Evolutionary conservation across 2,797 vertebrate species (phyloP).

Genomic region (Hydrolagus colliei): DNA sequence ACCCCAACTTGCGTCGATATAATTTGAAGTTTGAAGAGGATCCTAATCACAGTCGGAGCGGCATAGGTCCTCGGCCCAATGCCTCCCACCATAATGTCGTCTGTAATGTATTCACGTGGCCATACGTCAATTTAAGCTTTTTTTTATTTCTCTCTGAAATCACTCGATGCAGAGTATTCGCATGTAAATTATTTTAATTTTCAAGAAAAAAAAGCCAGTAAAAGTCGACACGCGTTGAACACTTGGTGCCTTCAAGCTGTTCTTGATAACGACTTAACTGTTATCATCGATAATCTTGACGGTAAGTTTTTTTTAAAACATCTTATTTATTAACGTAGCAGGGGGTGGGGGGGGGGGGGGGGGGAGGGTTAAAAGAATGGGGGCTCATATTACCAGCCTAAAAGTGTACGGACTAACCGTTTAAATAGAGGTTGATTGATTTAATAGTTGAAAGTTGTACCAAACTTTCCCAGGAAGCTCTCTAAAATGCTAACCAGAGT

Average conservation of each 20-base stretch:
- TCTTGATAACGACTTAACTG: conserved; percentile 58
- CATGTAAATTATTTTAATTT: conserved; percentile 20
- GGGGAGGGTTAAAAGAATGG: not conserved
- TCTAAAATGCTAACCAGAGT: not conserved
- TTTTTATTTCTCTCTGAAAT: conserved; percentile 29
- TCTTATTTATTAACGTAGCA: conserved; percentile 37
- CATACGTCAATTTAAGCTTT: conserved; percentile 46
- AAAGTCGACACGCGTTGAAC: conserved; percentile 35
- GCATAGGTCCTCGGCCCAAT: conserved; percentile 39
- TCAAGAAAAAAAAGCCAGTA: conserved; percentile 10
- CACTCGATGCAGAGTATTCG: conserved; percentile 8
- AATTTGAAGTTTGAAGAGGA: conserved; percentile 45
- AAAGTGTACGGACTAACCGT: not conserved
- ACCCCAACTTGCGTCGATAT: conserved; percentile 34
- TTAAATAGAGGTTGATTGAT: not conserved
- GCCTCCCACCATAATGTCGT: conserved; percentile 46
- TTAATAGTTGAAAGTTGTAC: conserved; percentile 34
- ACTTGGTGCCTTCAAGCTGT: conserved; percentile 55
- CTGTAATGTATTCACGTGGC: conserved; percentile 54
- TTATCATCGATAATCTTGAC: conserved; percentile 68
- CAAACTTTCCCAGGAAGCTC: not conserved
- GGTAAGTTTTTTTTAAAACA: conserved; percentile 62
- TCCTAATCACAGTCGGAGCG: conserved; percentile 40
- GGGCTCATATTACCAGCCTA: not conserved
- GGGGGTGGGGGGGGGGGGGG: not conserved